Conservation (phyloP, 1,140 invertebrate genomes). For the Bicyclus anynana region DNA sequence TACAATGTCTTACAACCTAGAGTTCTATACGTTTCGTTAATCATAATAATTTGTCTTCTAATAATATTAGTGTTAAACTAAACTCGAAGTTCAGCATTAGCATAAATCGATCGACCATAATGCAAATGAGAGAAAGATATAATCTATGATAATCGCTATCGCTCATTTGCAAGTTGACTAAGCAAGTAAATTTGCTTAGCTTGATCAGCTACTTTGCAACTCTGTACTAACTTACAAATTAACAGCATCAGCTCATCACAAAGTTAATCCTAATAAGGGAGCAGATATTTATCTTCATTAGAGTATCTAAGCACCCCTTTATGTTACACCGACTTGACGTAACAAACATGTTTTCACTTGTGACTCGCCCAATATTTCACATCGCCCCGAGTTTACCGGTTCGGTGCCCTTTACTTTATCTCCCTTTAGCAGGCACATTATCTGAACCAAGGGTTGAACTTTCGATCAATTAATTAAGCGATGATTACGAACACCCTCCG, state of each 20-base stretch:
- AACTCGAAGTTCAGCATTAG: not conserved
- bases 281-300: slow-evolving; percentile 76
- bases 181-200: slow-evolving; percentile 2
- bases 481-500: slow-evolving; percentile 58
- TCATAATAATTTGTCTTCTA: not conserved
- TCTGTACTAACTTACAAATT: slow-evolving; percentile 29
- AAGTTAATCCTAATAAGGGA: slow-evolving; percentile 69
- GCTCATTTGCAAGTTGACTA: slow-evolving; percentile 6
- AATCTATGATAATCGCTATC: not conserved
- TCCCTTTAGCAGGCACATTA: slow-evolving; percentile 66
- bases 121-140: not conserved
- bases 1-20: too few species aligned
- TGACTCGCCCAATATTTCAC: slow-evolving; percentile 74
- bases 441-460: slow-evolving; percentile 66
- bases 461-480: slow-evolving; percentile 75
- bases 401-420: slow-evolving; percentile 67
- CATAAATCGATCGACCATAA: not conserved
- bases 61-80: not conserved
- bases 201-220: not conserved
- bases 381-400: slow-evolving; percentile 65
- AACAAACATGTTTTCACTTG: slow-evolving; percentile 66
- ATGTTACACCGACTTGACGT: slow-evolving; percentile 62
- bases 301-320: slow-evolving; percentile 70
- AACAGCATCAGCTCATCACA: slow-evolving; percentile 47
- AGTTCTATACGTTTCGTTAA: not conserved